A percentile compares a stretch with the other conserved stretches of the same genome.
These are phyloP conservation scores for Orthosia gothica DNA, from an alignment of 2,888 invertebrate species.

Conservation along the genomic window DNA sequence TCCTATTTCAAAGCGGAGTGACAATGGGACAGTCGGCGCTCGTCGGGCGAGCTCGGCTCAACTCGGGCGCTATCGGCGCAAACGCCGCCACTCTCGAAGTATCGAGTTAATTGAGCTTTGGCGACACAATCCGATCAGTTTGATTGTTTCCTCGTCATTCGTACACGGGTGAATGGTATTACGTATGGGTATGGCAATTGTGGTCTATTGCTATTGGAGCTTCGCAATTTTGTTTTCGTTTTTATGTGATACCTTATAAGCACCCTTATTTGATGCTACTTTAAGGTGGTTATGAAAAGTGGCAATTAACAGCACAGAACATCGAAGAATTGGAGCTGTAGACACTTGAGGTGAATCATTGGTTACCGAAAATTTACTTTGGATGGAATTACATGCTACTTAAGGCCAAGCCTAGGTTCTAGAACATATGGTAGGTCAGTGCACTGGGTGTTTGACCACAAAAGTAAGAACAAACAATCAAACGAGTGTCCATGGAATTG, in stretches of 20 bases:
- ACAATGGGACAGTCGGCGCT: slow-evolving; percentile 38
- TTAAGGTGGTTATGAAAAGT: not conserved
- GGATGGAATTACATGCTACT: too few species aligned
- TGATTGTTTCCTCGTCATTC: slow-evolving; percentile 69
- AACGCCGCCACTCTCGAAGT: slow-evolving; percentile 50
- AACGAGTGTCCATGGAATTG: too few species aligned
- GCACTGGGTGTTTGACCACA: too few species aligned
- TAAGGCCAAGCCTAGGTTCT: too few species aligned
- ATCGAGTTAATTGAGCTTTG: slow-evolving; percentile 61
- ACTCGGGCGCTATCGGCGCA: slow-evolving; percentile 47
- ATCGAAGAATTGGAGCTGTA: not conserved
- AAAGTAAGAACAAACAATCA: too few species aligned
- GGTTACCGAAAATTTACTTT: too few species aligned
- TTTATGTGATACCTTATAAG: not conserved
- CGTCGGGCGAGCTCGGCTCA: slow-evolving; percentile 40
- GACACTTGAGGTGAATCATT: too few species aligned
- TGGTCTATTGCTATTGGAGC: slow-evolving; percentile 38
- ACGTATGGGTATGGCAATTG: slow-evolving; percentile 34
- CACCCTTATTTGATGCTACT: not conserved
- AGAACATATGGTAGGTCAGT: too few species aligned
- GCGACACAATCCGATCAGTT: slow-evolving; percentile 70
- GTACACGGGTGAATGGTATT: slow-evolving; percentile 47
- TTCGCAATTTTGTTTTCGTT: not conserved
- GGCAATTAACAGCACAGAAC: not conserved
- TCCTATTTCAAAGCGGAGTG: slow-evolving; percentile 50